phyloP scores from a whole-genome alignment of 2,797 vertebrate genomes.

The Psittacula echo region DNA sequence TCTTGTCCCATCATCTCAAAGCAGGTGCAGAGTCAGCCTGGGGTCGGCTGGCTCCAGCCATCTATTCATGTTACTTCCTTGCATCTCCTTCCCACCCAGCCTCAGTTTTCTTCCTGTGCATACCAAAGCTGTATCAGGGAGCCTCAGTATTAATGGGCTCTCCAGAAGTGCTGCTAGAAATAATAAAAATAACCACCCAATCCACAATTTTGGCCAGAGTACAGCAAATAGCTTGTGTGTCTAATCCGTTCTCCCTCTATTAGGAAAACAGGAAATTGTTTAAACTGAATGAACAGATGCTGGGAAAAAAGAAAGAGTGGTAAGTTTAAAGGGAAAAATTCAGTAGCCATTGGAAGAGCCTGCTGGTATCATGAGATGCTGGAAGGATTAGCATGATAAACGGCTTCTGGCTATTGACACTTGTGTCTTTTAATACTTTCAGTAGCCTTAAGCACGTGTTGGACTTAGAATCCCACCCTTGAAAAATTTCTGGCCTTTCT shows the following conservation, averaged over 20 bases:
- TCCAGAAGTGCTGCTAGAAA: conserved; percentile 61
- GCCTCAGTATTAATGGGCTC: conserved; percentile 38
- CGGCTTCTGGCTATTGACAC: not conserved
- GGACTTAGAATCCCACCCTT: not conserved
- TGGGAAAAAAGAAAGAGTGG: conserved; percentile 24
- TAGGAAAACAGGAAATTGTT: conserved; percentile 66
- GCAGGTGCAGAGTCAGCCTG: not conserved
- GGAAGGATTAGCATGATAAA: not conserved
- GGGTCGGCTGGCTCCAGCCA: not conserved
- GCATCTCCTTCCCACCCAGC: not conserved
- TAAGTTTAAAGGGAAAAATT: conserved; percentile 16
- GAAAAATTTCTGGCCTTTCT: not conserved
- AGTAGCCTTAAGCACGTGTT: not conserved
- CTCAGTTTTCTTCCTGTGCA: conserved; percentile 26
- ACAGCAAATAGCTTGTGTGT: conserved; percentile 45
- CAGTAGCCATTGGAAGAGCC: conserved; percentile 20
- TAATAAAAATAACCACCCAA: conserved; percentile 52
- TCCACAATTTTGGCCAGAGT: conserved; percentile 24
- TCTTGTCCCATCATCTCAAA: not conserved
- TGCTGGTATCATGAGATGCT: not conserved
- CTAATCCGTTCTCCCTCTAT: conserved; percentile 51
- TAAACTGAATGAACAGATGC: conserved; percentile 61
- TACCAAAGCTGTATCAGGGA: not conserved
- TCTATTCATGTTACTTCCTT: not conserved
- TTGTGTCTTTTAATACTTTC: not conserved